Conservation (phyloP, 2,888 invertebrate species). For the Pheosia gnoma region DNA sequence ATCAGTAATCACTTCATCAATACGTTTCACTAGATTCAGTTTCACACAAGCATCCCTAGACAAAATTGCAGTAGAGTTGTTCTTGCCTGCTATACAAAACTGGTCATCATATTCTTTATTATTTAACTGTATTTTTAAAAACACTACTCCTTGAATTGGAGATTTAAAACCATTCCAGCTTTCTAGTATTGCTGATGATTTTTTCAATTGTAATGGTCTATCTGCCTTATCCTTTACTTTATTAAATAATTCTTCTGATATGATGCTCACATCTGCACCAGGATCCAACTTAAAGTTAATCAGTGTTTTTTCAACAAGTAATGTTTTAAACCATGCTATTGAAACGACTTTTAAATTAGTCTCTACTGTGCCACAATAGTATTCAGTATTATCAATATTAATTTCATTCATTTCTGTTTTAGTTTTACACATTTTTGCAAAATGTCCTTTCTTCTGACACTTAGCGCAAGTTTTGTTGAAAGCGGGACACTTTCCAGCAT, state of each 20-base stretch:
- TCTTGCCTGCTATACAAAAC: neutral
- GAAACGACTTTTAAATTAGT: neutral
- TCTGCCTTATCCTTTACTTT: neutral
- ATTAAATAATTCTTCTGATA: neutral
- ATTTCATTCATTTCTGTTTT: neutral
- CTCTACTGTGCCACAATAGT: neutral
- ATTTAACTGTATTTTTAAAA: neutral
- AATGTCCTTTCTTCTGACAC: constrained; percentile 3
- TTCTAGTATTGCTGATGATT: neutral
- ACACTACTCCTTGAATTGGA: neutral
- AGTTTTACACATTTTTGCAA: constrained; percentile 4
- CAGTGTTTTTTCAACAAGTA: neutral
- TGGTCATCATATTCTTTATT: neutral
- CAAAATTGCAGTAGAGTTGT: neutral
- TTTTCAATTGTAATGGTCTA: neutral
- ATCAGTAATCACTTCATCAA: neutral
- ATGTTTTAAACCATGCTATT: neutral
- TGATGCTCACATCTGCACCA: constrained; percentile 1
- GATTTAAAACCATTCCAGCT: constrained; percentile 4
- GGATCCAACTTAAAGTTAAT: constrained; percentile 1
- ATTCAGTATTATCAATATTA: neutral
- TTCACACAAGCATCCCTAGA: neutral
- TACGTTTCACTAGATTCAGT: neutral
- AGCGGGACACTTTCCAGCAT: neutral
- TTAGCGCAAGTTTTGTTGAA: neutral